Evolutionary conservation across 2,113 vertebrate species (phyloP).

Genomic region (Bubo blakistoni): DNA sequence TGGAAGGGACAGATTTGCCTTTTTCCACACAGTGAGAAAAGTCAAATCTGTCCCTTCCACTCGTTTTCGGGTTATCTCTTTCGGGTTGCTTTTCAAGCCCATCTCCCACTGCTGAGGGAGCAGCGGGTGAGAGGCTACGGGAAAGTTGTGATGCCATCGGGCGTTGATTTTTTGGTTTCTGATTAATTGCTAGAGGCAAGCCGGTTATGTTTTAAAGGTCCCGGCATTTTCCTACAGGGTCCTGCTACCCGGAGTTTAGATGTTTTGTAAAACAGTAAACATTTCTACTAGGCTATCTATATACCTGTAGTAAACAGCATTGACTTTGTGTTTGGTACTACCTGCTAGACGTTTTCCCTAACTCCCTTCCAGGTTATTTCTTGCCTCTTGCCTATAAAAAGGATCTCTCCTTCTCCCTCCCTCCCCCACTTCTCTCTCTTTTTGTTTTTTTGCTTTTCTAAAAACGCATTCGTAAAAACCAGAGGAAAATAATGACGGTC

Average conservation of each 20-base stretch:
- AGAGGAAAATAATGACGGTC: background rate
- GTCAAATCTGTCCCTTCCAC: background rate
- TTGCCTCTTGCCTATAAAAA: constrained; percentile 7
- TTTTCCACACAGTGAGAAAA: background rate
- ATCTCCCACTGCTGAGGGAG: background rate
- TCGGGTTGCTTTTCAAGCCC: background rate
- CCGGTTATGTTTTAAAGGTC: background rate
- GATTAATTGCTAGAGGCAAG: background rate
- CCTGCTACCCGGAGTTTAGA: background rate
- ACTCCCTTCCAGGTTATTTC: background rate
- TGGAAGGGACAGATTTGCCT: background rate
- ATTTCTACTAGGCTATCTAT: background rate
- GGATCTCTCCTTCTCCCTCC: background rate
- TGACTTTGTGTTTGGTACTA: background rate
- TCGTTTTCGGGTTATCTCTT: background rate
- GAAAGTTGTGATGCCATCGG: background rate
- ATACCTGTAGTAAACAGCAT: background rate
- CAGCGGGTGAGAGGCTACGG: background rate
- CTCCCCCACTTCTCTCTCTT: background rate
- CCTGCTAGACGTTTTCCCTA: background rate
- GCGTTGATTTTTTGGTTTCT: background rate
- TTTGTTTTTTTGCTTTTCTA: background rate
- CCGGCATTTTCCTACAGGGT: background rate
- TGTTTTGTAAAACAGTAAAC: background rate
- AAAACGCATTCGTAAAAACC: constrained; percentile 10